Evolutionary conservation across 2,113 vertebrate species (phyloP), one percentile per base, ranked within the genome.

Genomic region (Petrocephalus zakoni): DNA sequence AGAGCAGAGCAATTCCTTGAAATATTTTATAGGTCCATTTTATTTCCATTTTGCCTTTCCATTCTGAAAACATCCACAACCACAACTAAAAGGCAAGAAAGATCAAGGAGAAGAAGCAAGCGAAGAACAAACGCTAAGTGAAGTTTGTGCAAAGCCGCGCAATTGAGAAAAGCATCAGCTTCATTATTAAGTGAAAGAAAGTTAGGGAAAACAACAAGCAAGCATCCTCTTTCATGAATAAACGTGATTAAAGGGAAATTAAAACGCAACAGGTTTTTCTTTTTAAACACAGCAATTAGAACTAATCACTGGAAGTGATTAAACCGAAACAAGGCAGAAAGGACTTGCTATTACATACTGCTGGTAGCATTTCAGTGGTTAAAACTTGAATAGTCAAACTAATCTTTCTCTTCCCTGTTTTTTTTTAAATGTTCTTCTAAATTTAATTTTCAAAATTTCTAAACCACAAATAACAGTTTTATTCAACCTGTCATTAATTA

Each of bases 101-200:
- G 61, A 85, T 87, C 25, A 88, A 58, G 72, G 87, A 58, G 49
- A 47, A 82, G n/a, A 87, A 29, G 34, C 56, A 85, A 87, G 89
- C 90, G 90, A 64, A 90, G 90, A 90, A 89, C 90, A 91, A 90
- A 92, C 88, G 89, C 88, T 83, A 83, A 49, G 13, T 19, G 42
- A 83, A 88, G 88, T 89, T 84, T 55, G 81, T 56, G 13, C 37
- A 58, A 90, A 90, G 13, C 90, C 75, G 87, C 72, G 87, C 87
- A 87, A 90, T 87, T 89, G 72, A 58, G 34, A 86, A 42, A 86
- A 78, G 49, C 64, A 72, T 10, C 25, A 53, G 89, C 55, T 88
- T 53, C 9, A 78, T 84, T 89, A 87, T 86, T 87, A 86, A 89
- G 82, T 87, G 25, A 90, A 90, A 56, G 85, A 56, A 87, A 15